Evolutionary conservation across 2,113 vertebrate genomes (phyloP).

Genomic region (Hemichromis elongatus): DNA sequence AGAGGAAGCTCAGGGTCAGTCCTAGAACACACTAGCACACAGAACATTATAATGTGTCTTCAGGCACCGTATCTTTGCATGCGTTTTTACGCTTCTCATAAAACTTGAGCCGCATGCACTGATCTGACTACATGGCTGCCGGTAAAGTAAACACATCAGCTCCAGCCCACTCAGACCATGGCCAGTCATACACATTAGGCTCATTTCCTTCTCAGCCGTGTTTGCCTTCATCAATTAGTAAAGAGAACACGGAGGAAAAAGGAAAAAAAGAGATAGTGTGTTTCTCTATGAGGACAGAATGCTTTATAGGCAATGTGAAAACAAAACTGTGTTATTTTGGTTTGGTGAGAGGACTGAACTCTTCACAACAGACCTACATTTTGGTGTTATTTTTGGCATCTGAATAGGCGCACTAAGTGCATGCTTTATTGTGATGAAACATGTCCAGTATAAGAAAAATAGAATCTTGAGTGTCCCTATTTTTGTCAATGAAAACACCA

Average conservation of each 20-base stretch:
- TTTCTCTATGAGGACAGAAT: neutral
- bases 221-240: conserved; percentile 42
- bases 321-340: neutral
- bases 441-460: neutral
- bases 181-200: conserved; percentile 31
- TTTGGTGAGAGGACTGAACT: neutral
- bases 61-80: neutral
- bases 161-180: neutral
- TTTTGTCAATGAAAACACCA: neutral
- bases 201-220: conserved; percentile 42
- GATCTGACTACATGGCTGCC: conserved; percentile 32
- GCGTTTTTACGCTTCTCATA: neutral
- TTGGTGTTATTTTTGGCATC: neutral
- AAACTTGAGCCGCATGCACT: neutral
- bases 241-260: neutral
- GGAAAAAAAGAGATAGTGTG: neutral
- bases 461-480: neutral
- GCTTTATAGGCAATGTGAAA: neutral
- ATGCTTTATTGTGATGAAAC: neutral
- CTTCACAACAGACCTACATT: neutral
- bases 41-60: neutral
- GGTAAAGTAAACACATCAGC: conserved; percentile 25
- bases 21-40: neutral
- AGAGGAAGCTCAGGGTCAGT: neutral
- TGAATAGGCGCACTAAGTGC: neutral